Conservation (phyloP, 2,797 vertebrate species). For the Nannoperca australis region DNA sequence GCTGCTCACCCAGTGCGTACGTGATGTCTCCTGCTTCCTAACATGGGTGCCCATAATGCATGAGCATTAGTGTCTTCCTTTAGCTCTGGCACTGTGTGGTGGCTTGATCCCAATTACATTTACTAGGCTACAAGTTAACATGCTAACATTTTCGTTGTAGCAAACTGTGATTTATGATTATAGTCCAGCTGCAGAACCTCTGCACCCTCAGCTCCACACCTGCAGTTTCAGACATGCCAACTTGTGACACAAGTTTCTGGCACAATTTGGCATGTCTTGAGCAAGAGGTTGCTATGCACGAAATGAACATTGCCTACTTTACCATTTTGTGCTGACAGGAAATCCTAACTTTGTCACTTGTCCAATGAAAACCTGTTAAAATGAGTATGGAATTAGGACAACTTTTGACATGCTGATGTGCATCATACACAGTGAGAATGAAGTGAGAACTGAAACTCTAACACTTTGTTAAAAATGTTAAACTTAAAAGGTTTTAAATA, state of each 20-base stretch:
- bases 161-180: background rate
- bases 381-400: background rate
- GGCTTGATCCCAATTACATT: background rate
- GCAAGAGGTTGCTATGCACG: background rate
- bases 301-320: background rate
- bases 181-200: slow-evolving; percentile 4
- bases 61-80: background rate
- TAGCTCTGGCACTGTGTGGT: background rate
- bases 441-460: background rate
- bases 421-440: background rate
- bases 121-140: background rate
- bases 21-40: background rate
- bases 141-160: background rate
- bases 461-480: background rate
- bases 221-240: background rate
- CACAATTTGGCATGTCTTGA: background rate
- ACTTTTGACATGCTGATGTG: background rate
- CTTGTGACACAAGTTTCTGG: background rate
- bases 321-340: background rate
- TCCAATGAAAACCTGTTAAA: background rate
- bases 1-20: background rate
- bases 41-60: background rate
- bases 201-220: background rate
- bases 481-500: background rate
- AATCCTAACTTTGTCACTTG: slow-evolving; percentile 1